A percentile compares a stretch with the other conserved stretches of the same genome.
These are phyloP conservation scores for Chionoecetes opilio DNA, from an alignment of 1,140 invertebrate species.

Conservation along the genomic window DNA sequence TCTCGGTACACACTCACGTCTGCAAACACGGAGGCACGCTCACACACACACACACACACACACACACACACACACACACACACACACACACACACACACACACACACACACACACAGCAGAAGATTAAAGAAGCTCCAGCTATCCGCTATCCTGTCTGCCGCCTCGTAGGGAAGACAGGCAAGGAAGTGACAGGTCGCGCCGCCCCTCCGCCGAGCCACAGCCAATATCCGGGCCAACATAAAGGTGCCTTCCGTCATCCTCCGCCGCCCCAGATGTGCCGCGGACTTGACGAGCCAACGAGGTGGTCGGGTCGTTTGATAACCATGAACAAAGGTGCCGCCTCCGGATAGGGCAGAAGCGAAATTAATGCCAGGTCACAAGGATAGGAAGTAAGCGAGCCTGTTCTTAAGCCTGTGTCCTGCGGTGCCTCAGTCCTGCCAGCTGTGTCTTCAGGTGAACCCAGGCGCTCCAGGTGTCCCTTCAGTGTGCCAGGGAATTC, in stretches of 20 bases:
- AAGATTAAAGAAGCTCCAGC: neutral
- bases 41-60: neutral
- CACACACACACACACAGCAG: no score
- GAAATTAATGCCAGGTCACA: constrained; percentile 55
- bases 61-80: neutral
- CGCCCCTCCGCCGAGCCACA: neutral
- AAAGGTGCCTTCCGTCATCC: constrained; percentile 38
- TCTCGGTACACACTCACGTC: neutral
- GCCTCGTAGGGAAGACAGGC: neutral
- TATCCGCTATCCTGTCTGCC: neutral
- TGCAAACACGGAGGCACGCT: constrained; percentile 4
- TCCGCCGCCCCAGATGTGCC: constrained; percentile 41
- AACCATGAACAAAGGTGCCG: constrained; percentile 52
- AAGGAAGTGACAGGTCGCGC: constrained; percentile 39
- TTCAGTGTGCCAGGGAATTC: no score
- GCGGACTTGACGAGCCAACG: constrained; percentile 44
- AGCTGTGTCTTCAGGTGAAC: no score
- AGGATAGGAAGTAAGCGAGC: neutral
- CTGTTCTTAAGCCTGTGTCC: no score
- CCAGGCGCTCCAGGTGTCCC: neutral
- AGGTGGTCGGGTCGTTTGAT: constrained; percentile 64
- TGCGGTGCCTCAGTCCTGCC: neutral
- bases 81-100: neutral
- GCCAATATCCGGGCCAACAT: constrained; percentile 36
- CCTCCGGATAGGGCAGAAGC: constrained; percentile 7